Evolutionary conservation across 2,797 vertebrate species (phyloP), one percentile per base, ranked within the genome.

Genomic region (Allobates femoralis): DNA sequence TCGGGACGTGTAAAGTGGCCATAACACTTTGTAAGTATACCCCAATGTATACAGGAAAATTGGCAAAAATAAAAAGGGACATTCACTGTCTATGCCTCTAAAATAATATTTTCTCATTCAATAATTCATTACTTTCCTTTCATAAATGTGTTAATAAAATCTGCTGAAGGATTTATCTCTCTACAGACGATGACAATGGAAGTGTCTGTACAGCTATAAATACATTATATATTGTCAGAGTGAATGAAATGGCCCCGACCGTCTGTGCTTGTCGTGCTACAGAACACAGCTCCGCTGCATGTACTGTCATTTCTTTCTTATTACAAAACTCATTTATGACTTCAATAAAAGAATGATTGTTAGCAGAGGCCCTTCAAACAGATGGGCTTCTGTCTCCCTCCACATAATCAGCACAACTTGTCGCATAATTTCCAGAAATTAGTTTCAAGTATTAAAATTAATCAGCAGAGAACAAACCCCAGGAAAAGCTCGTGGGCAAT

Each of bases 331-430:
- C 34, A 78, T 73, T 81, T 81, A 80, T 84, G 66, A 58, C 75
- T 79, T 41, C n/a, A 41, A 87, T 84, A 80, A 83, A 84, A 66
- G 81, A 69, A 80, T 37, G 71, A 87, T 87, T 87, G 81, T 87
- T 60, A 30, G 50, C 32, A 3, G 28, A 51, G 75, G 69, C 81
- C 81, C 80, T 73, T 64, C 30, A 41, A 34, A 87, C 86, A 87
- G 86, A 79, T 87, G 86, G 86, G 26, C 64, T 80, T 75, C 81
- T 87, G 86, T 87, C 75, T 84, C 18, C 34, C 69, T 74, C 66
- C 37, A 74, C 53, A 21, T 64, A 84, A 87, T 79, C 66, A 66
- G 86, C 71, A 84, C 64, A 84, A 79, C 56, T 79, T 79, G 86
- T 69, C 30, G 46, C 75, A 79, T 79, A 55, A 74, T 79, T 87